Percentiles rank a stretch among this genome's conserved stretches.
phyloP scores from a whole-genome alignment of 2,797 vertebrate genomes.

The Stomatorhinus walkeri region DNA sequence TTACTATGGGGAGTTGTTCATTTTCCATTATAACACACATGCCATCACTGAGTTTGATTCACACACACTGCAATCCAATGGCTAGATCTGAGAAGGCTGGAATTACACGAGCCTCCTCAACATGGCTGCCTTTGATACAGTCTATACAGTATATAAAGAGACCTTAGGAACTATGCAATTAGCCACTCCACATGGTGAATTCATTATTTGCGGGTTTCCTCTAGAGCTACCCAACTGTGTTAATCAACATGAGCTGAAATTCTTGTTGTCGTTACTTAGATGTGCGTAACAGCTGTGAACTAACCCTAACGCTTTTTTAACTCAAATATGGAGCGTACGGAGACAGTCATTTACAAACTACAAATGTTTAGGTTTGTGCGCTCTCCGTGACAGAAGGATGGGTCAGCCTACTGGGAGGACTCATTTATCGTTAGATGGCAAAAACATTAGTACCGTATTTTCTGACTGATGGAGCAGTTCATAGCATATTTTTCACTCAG shows the following conservation, averaged over 20 bases:
- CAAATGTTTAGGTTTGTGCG: slow-evolving; percentile 1
- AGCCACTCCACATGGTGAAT: not conserved
- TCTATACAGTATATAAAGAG: not conserved
- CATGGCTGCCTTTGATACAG: not conserved
- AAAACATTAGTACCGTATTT: not conserved
- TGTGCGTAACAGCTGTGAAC: not conserved
- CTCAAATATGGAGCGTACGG: not conserved
- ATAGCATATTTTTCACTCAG: not conserved
- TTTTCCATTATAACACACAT: slow-evolving; percentile 50
- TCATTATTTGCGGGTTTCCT: not conserved
- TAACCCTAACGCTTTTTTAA: not conserved
- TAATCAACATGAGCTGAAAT: not conserved
- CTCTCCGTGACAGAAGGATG: not conserved
- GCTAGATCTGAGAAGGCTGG: not conserved
- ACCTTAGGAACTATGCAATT: not conserved
- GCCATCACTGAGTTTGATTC: slow-evolving; percentile 43
- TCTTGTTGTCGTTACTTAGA: not conserved
- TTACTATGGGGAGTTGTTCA: slow-evolving; percentile 60
- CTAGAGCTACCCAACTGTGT: slow-evolving; percentile 39
- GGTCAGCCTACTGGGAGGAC: not conserved
- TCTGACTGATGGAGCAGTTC: not conserved
- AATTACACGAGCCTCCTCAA: not conserved
- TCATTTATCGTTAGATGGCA: not conserved
- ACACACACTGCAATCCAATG: slow-evolving; percentile 26
- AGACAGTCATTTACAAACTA: slow-evolving; percentile 4